Base-by-base conservation (phyloP, 2,888 invertebrate genomes). In the Philereme transversata region DNA sequence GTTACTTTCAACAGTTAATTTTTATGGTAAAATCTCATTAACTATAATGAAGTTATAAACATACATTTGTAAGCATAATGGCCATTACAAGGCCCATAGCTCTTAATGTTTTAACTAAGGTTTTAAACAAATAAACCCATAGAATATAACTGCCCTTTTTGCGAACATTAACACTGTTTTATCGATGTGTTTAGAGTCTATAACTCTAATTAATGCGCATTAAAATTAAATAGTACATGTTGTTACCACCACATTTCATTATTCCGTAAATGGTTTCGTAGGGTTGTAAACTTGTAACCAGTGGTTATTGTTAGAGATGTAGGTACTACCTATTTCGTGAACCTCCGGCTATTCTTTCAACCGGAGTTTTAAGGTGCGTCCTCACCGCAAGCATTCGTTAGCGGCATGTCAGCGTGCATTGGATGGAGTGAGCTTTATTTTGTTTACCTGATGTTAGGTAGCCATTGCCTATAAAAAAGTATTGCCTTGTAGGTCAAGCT, bases 201-300 rank as follows among this genome's bases (percentile, higher is more conserved):
- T 65, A 64, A 59, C 57, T 61, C 65, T 65, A 70, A 67, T 70
- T 60, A 70, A 70, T 62, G 68, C 45, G 60, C 65, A 64, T 69
- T 61, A 62, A 64, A 64, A 51, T 62, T 64, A 64, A 65, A 60
- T 64, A 58, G 55, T 43, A 64, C 62, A 55, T 51, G 55, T 53
- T 53, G 60, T 59, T 62, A 56, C 58, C 57, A 58, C 55, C 44
- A 59, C 62, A 59, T 59, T 59, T 63, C 52, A 59, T 59, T 65
- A 54, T 56, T 49, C 52, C 57, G 57, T 61, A 64, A 64, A 62
- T 59, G 56, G 62, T 55, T 59, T 11, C 38, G 51, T 52, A 51
- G 48, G 54, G 64, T 44, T 9, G 50, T 65, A 56, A 50, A 36
- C 47, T 52, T 57, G 53, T 9, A 63, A 22, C 22, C 3, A 60